A percentile compares a stretch with the other conserved stretches of the same genome.
Evolutionary conservation across 1,140 invertebrate species (phyloP).

Genomic region (Trissolcus basalis): DNA sequence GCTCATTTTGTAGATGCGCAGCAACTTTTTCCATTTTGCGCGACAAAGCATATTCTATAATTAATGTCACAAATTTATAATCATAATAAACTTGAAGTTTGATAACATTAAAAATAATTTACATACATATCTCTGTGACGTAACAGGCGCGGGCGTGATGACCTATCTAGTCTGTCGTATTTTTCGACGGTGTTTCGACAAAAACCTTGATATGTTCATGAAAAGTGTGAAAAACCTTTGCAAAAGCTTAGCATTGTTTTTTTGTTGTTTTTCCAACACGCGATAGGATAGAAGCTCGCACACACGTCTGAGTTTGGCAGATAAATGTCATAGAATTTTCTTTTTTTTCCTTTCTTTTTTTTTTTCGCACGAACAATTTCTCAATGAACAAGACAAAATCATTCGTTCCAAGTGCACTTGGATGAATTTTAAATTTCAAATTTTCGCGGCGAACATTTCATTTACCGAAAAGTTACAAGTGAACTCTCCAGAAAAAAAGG

Average conservation of each 20-base stretch:
- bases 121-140: constrained; percentile 30
- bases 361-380: background rate
- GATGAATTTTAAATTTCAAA: background rate
- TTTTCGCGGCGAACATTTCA: constrained; percentile 2
- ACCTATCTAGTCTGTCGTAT: constrained; percentile 31
- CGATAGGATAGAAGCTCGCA: too few species aligned
- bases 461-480: constrained; percentile 12
- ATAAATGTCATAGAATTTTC: background rate
- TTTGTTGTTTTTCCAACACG: background rate
- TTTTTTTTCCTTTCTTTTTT: background rate
- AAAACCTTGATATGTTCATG: constrained; percentile 3
- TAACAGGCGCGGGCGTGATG: constrained; percentile 30
- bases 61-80: constrained; percentile 60
- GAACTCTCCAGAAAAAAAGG: constrained; percentile 21
- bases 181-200: constrained; percentile 12
- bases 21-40: constrained; percentile 60
- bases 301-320: too few species aligned
- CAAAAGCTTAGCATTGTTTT: background rate
- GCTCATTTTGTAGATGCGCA: constrained; percentile 61
- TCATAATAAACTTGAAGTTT: constrained; percentile 58
- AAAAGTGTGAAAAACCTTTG: background rate
- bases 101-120: constrained; percentile 57
- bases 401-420: background rate
- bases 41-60: constrained; percentile 58
- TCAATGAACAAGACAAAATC: background rate